Conservation (phyloP, 1,140 invertebrate species). For the Orchestia grillus region DNA sequence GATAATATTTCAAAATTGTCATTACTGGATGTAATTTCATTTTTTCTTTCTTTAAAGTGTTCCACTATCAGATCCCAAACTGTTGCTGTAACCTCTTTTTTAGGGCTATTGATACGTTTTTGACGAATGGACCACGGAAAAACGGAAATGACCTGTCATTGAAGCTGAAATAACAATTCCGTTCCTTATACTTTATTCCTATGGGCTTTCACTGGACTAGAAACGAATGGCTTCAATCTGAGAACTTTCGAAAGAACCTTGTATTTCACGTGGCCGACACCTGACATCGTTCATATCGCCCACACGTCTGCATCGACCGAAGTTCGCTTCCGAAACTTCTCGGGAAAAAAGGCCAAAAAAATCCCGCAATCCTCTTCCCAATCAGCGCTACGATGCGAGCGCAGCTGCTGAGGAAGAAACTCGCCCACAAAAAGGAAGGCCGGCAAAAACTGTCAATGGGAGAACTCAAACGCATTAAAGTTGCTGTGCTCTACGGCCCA, state of each 20-base stretch:
- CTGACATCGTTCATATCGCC: constrained; percentile 6
- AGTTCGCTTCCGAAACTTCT: not conserved
- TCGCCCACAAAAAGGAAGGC: not conserved
- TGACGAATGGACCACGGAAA: not conserved
- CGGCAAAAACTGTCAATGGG: constrained; percentile 26
- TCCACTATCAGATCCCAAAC: not conserved
- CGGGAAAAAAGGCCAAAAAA: not conserved
- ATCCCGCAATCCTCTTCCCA: constrained; percentile 19
- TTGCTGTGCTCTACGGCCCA: constrained; percentile 44
- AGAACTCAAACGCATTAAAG: constrained; percentile 45
- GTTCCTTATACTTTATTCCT: not conserved
- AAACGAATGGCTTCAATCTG: not conserved
- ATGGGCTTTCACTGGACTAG: not conserved
- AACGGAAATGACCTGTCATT: not conserved
- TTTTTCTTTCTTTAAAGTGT: not conserved
- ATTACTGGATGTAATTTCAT: not conserved
- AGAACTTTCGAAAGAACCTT: not conserved
- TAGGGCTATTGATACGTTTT: not conserved
- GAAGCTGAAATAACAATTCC: not conserved
- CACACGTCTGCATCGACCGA: not conserved
- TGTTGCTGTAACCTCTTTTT: not conserved
- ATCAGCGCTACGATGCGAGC: constrained; percentile 17
- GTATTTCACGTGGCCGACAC: not conserved
- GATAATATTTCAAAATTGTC: not conserved
- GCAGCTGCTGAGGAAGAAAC: constrained; percentile 31